phyloP scores from a whole-genome alignment of 2,888 invertebrate genomes.

The Thera britannica region DNA sequence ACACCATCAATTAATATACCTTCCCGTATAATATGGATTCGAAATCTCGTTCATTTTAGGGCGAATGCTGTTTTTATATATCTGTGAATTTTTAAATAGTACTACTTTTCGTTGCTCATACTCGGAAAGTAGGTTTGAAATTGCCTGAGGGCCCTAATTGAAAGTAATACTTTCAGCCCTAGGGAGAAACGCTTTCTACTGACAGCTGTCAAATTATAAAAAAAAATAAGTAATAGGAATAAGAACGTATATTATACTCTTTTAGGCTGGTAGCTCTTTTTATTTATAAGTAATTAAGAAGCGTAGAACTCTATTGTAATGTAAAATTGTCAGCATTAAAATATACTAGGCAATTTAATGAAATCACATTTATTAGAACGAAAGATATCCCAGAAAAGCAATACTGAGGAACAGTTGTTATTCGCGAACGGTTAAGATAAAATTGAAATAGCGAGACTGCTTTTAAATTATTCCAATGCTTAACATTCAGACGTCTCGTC shows the following conservation, averaged over 20 bases:
- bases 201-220: no score
- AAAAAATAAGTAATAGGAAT: no score
- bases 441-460: slow-evolving; percentile 53
- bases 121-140: no score
- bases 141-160: no score
- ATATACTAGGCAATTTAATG: slow-evolving; percentile 54
- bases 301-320: no score
- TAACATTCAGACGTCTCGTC: slow-evolving; percentile 58
- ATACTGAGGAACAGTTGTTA: slow-evolving; percentile 54
- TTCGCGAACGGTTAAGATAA: slow-evolving; percentile 55
- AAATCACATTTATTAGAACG: slow-evolving; percentile 62
- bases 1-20: slow-evolving; percentile 31
- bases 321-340: slow-evolving; percentile 5
- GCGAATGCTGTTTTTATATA: slow-evolving; percentile 1
- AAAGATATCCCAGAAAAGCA: slow-evolving; percentile 44
- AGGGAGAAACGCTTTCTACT: no score
- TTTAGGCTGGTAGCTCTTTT: no score
- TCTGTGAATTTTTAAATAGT: no score
- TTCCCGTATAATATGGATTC: slow-evolving; percentile 3
- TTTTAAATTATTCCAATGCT: slow-evolving; percentile 62
- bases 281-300: no score
- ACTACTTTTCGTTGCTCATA: background rate
- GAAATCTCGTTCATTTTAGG: slow-evolving; percentile 16
- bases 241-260: no score
- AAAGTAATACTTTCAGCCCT: no score